Percentiles rank a stretch among this genome's conserved stretches.
These are phyloP conservation scores for Netelia inedita DNA, from an alignment of 2,888 invertebrate species.

Conservation along the genomic window DNA sequence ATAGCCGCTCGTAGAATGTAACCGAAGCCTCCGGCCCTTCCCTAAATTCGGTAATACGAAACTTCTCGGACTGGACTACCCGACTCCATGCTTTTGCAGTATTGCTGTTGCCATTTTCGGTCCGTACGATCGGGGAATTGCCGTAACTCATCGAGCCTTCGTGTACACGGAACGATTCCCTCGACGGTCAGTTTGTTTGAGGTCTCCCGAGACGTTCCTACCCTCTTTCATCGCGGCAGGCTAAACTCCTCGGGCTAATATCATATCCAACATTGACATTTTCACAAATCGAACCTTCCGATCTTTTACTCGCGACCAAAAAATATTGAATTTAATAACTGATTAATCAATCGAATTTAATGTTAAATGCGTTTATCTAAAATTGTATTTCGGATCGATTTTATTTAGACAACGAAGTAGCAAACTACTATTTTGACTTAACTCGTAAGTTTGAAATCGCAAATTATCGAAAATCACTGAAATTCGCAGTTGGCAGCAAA, in stretches of 20 bases:
- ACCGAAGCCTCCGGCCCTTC: neutral
- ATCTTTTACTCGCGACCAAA: neutral
- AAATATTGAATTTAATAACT: too few relatives aligned
- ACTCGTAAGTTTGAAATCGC: too few relatives aligned
- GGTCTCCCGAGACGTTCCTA: constrained; percentile 54
- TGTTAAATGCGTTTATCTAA: too few relatives aligned
- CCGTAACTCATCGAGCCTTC: constrained; percentile 22
- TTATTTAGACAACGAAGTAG: too few relatives aligned
- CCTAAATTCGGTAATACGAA: constrained; percentile 32
- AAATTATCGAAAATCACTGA: too few relatives aligned
- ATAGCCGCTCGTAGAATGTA: neutral
- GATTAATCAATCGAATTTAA: too few relatives aligned
- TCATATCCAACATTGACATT: constrained; percentile 37
- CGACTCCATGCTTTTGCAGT: constrained; percentile 4
- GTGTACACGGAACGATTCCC: constrained; percentile 5
- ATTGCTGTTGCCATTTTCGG: constrained; percentile 21
- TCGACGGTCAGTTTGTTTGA: constrained; percentile 49
- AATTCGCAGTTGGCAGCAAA: too few relatives aligned
- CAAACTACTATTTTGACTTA: too few relatives aligned
- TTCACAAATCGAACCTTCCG: neutral
- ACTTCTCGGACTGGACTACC: neutral
- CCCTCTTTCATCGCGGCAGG: constrained; percentile 17
- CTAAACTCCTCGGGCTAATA: constrained; percentile 23
- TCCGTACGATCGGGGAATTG: constrained; percentile 40
- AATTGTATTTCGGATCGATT: too few relatives aligned